Percentiles rank a stretch among this genome's conserved stretches.
Conservation (phyloP, 2,113 vertebrate species). For the Notothenia rossii region DNA sequence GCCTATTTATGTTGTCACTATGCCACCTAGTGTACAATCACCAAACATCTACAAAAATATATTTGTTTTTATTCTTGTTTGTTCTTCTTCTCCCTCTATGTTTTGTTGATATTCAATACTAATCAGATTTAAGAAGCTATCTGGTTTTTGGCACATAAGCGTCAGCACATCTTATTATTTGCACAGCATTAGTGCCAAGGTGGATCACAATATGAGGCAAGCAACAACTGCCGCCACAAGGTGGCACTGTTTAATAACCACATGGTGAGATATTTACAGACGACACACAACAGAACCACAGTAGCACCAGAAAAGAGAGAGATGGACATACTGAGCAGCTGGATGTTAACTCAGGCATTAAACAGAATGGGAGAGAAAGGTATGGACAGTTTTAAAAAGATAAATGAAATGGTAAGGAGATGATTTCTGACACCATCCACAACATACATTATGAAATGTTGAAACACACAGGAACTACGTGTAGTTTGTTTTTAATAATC, state of each 20-base stretch:
- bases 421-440: not conserved
- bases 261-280: not conserved
- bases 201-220: not conserved
- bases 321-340: not conserved
- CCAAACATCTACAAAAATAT: not conserved
- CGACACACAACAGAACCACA: not conserved
- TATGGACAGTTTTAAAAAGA: not conserved
- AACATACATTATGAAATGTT: not conserved
- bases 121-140: too few species aligned
- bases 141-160: not conserved
- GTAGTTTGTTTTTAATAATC: not conserved
- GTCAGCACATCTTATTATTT: not conserved
- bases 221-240: slow-evolving; percentile 50
- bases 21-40: slow-evolving; percentile 63
- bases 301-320: not conserved
- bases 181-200: not conserved
- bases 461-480: not conserved
- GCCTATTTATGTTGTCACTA: slow-evolving; percentile 17
- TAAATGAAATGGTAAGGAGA: not conserved
- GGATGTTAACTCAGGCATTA: not conserved
- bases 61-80: not conserved
- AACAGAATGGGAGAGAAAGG: not conserved
- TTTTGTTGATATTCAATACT: not conserved
- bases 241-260: slow-evolving; percentile 54
- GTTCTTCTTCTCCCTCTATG: not conserved